Conservation (phyloP, 2,113 vertebrate species). For the Sylvietta virens region DNA sequence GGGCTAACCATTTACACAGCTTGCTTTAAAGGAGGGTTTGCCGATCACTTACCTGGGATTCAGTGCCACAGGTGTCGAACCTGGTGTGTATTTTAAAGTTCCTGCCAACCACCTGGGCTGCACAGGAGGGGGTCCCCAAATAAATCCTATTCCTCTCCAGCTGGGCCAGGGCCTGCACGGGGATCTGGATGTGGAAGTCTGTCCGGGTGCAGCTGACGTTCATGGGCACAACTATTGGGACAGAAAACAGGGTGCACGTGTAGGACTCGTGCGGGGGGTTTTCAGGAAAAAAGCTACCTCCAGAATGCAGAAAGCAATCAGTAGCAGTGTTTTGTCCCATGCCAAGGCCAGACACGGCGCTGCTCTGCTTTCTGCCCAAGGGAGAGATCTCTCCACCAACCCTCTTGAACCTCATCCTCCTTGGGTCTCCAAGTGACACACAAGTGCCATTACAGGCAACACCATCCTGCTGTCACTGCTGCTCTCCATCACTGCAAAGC, state of each 20-base stretch:
- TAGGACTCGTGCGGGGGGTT: accelerated
- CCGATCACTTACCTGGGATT: constrained; percentile 78
- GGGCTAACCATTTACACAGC: background rate
- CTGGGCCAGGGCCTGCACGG: constrained; percentile 78
- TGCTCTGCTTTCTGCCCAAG: background rate
- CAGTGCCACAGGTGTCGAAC: constrained; percentile 88
- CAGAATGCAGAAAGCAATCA: background rate
- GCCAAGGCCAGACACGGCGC: accelerated
- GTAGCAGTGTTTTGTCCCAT: background rate
- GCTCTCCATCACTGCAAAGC: background rate
- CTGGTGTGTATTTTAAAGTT: constrained; percentile 89
- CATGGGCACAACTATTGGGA: constrained; percentile 84
- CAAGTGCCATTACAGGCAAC: background rate
- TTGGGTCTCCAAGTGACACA: background rate
- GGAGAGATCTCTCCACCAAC: background rate
- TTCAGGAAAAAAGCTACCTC: background rate
- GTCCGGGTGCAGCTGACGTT: constrained; percentile 94
- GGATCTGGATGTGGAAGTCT: constrained; percentile 92
- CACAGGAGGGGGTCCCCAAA: constrained; percentile 84
- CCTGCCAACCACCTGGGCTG: constrained; percentile 79
- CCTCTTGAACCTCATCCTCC: background rate
- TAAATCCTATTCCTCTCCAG: constrained; percentile 88
- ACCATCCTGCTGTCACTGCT: background rate
- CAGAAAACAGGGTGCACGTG: background rate
- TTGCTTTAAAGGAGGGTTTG: background rate